These are phyloP conservation scores for Temnothorax rugatulus DNA, from an alignment of 2,888 invertebrate species.

Conservation along the genomic window DNA sequence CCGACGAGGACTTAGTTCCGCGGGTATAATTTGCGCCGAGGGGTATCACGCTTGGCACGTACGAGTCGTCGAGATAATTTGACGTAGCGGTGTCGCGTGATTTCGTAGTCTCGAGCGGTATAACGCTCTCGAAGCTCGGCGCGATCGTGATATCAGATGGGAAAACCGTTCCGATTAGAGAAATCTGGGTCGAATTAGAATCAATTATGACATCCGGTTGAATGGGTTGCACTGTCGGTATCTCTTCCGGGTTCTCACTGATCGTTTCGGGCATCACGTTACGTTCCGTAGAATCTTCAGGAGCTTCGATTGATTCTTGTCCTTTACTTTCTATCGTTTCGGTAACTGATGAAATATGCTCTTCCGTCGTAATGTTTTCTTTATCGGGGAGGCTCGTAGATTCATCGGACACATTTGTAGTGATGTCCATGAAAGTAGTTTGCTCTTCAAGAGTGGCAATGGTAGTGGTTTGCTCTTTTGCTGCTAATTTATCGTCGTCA, in stretches of 20 bases:
- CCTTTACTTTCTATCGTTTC: constrained; percentile 27
- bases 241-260: constrained; percentile 48
- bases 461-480: constrained; percentile 3
- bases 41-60: constrained; percentile 83
- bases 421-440: constrained; percentile 54
- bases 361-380: constrained; percentile 21
- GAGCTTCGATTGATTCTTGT: background rate
- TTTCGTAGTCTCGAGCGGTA: constrained; percentile 63
- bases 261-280: background rate
- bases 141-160: constrained; percentile 27
- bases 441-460: constrained; percentile 29
- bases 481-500: constrained; percentile 26
- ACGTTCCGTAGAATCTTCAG: constrained; percentile 27
- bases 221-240: constrained; percentile 68
- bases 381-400: constrained; percentile 10
- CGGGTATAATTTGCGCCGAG: constrained; percentile 70
- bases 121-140: constrained; percentile 60
- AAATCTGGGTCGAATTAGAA: constrained; percentile 13
- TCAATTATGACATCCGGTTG: constrained; percentile 38
- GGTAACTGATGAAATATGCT: constrained; percentile 22
- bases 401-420: constrained; percentile 39
- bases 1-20: background rate
- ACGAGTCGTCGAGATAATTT: constrained; percentile 66
- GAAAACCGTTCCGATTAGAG: background rate
- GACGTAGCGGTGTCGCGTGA: constrained; percentile 31